Base-by-base conservation (phyloP, 2,888 invertebrate species). In the Sussaba pulchella region DNA sequence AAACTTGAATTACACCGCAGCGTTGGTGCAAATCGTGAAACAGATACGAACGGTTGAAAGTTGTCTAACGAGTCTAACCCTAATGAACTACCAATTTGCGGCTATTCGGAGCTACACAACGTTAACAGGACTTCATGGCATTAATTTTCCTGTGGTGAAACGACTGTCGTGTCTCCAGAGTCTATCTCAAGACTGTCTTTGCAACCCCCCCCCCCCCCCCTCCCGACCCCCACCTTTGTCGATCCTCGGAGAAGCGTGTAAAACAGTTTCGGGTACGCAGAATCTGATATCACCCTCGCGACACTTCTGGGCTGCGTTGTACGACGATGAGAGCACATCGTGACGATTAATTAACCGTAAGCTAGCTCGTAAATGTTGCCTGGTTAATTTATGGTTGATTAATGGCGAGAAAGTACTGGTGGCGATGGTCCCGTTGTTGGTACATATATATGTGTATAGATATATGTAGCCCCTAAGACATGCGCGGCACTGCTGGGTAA, bases 351-450 rank as follows among this genome's bases (percentile, higher is more conserved):
- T 84, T 82, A 81, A 79, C 81, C 76, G 74, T 81, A 70, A 80
- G 82, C 67, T 76, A 63, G 70, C 70, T 78, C 57, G 83, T 76
- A 80, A 81, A 83, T 78, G 80, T 81, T 79, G 67, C 76, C 39
- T 71, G n/a, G 80, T 81, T 81, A 83, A 85, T 85, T 83, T 83
- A 85, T 85, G 72, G 76, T 82, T 82, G 79, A 82, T 82, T 83
- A 80, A 82, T 82, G 81, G 75, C 66, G 54, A 73, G 83, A 76
- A 72, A 80, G 59, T 61, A 54, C 54, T 36, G 50, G 52, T 45
- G 12, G 12, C 31, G 39, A 36, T 45, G 47, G 70, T 52, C 17
- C 9, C 43, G 24, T 1, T 41, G 21, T 59, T 41, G 61, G 41
- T 67, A 36, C 45, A 67, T 61, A n/a, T n/a, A n/a, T n/a, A n/a